Evolutionary conservation across 2,113 vertebrate genomes (phyloP), one percentile per base, ranked within the genome.

Genomic region (Bostrychus sinensis): DNA sequence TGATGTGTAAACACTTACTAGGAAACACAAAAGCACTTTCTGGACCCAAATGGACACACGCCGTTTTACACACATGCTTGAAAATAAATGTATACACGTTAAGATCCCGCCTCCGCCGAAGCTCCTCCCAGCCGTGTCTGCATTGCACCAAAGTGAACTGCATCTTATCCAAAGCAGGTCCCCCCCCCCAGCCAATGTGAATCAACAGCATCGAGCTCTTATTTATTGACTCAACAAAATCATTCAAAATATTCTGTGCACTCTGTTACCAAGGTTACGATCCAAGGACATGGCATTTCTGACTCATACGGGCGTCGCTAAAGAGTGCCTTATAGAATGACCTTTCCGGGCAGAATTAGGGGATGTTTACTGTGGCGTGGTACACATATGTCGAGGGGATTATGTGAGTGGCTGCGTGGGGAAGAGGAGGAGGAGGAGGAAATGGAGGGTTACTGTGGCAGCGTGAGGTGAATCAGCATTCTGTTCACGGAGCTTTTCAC

Each of bases 141-240:
- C 89, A 91, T 83, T 91, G 89, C 89, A 87, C 86, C 89, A 91
- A 89, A 90, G 82, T 80, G 66, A 71, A 78, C 83, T 85, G 86
- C 83, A 75, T 74, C 82, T 71, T 56, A 26, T 81, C 76, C 14
- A 23, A 54, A 60, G 12, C 66, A 42, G 46, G 56, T 77, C 73
- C 45, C 53, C 70, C 45, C 79, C 81, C 76, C 75, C 77, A 77
- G 72, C 68, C 72, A 69, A 66, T 76, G 45, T 56, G 42, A 57
- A 53, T 73, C 43, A 50, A 12, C 11, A 7, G 46, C 26, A 11
- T 26, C 56, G 14, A 32, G 7, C 41, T 36, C 41, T 26, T 39
- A 19, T 4, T 3, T 9, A 34, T 42, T 61, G 42, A 28, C 25
- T 9, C 7, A 51, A 51, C 13, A 51, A 7, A 16, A 12, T 45